These are phyloP conservation scores for Hypselothyrea guttata DNA, from an alignment of 2,888 invertebrate genomes.

Conservation along the genomic window DNA sequence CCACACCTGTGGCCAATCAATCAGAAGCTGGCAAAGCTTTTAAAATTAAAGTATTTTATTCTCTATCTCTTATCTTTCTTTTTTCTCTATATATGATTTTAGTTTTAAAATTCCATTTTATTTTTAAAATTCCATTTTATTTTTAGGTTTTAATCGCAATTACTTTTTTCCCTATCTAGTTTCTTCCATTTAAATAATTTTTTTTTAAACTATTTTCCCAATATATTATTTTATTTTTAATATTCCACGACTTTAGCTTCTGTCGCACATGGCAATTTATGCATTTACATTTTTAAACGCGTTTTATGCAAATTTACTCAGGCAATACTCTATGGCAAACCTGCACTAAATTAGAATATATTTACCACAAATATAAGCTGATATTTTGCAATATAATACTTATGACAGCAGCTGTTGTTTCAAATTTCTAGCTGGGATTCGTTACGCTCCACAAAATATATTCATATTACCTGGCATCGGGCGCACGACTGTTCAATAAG, in stretches of 20 bases:
- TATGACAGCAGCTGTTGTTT: constrained; percentile 41
- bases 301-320: constrained; percentile 57
- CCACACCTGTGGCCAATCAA: too few species aligned
- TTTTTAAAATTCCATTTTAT: too few species aligned
- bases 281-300: constrained; percentile 19
- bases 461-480: constrained; percentile 33
- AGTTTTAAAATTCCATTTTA: too few species aligned
- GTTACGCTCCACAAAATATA: constrained; percentile 31
- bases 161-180: too few species aligned
- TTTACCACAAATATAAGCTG: constrained; percentile 36
- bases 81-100: too few species aligned
- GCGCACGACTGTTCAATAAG: constrained; percentile 44
- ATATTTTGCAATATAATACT: constrained; percentile 44
- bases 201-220: too few species aligned
- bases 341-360: constrained; percentile 46
- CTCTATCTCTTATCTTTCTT: too few species aligned
- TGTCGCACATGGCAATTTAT: constrained; percentile 30
- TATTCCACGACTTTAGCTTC: not conserved
- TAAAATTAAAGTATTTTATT: too few species aligned
- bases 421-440: constrained; percentile 22
- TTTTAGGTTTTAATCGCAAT: too few species aligned
- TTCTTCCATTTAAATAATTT: too few species aligned
- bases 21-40: too few species aligned
- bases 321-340: not conserved
- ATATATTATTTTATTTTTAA: not conserved